Evolutionary conservation across 2,113 vertebrate genomes (phyloP).

Genomic region (Lepisosteus oculatus): DNA sequence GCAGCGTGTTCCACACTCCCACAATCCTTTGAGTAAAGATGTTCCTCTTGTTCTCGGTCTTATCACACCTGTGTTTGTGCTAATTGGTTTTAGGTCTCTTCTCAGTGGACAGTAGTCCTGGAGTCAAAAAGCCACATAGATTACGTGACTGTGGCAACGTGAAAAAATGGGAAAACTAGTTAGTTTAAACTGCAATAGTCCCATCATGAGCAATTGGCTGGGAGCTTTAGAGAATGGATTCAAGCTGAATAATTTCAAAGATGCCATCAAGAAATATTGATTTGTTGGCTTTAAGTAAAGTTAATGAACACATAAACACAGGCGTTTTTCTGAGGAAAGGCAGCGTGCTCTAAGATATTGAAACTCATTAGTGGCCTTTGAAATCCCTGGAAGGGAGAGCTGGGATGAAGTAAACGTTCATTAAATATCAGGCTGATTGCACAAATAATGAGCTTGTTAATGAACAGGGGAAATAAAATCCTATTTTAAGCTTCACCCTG

Average conservation of each 20-base stretch:
- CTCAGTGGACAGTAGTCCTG: too few relatives aligned
- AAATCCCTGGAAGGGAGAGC: conserved; percentile 7
- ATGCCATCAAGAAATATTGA: conserved; percentile 8
- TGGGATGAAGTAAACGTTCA: conserved; percentile 10
- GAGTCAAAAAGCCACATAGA: too few relatives aligned
- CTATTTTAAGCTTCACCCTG: conserved; percentile 16
- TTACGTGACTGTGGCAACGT: too few relatives aligned
- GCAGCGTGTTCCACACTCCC: too few relatives aligned
- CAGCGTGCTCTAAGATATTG: not conserved
- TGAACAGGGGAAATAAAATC: conserved; percentile 16
- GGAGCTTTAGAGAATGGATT: conserved; percentile 22
- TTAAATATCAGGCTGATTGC: conserved; percentile 28
- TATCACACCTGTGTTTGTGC: too few relatives aligned
- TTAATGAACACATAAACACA: conserved; percentile 14
- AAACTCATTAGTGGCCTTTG: conserved; percentile 13
- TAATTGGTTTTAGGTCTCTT: too few relatives aligned
- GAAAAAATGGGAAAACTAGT: not conserved
- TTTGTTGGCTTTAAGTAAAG: conserved; percentile 16
- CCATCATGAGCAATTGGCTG: conserved; percentile 1
- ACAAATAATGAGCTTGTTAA: conserved; percentile 22
- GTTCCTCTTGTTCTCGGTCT: too few relatives aligned
- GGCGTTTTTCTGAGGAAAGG: conserved; percentile 15
- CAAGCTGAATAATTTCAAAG: conserved; percentile 3
- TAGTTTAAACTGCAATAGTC: not conserved
- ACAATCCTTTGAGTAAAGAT: too few relatives aligned